Conservation (phyloP, 2,797 vertebrate species). For the Lepus townsendii region DNA sequence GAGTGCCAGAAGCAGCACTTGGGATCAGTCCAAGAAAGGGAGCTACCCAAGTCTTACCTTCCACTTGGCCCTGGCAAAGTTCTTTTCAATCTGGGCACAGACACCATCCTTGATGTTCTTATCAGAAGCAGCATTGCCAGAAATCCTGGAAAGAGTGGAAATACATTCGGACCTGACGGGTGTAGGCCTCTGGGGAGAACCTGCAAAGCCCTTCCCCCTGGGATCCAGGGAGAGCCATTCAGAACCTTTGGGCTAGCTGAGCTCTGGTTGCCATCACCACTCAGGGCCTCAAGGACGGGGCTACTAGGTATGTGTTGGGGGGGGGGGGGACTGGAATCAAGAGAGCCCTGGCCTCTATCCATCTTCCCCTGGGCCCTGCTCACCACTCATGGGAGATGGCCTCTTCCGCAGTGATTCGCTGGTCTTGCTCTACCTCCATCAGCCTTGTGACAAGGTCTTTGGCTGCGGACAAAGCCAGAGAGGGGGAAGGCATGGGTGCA, state of each 20-base stretch:
- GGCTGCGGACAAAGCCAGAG: constrained; percentile 83
- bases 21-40: neutral
- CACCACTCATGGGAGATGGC: constrained; percentile 99
- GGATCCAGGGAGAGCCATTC: neutral
- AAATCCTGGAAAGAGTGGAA: constrained; percentile 92
- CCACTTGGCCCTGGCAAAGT: constrained; percentile 99
- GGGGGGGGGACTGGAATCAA: neutral
- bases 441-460: constrained; percentile 95
- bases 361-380: constrained; percentile 45
- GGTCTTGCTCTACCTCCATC: constrained; percentile 99
- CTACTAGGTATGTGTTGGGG: neutral
- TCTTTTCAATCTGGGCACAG: constrained; percentile 99
- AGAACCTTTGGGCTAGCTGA: neutral
- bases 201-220: neutral
- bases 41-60: constrained; percentile 90
- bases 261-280: neutral
- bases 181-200: constrained; percentile 57
- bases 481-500: constrained; percentile 61
- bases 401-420: constrained; percentile 97
- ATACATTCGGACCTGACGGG: constrained; percentile 33
- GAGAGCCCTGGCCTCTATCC: neutral
- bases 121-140: constrained; percentile 97
- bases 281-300: neutral
- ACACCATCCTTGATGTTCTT: constrained; percentile 99
- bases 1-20: constrained; percentile 2